Evolutionary conservation across 2,113 vertebrate species (phyloP).

Genomic region (Sinocyclocheilus anophthalmus): DNA sequence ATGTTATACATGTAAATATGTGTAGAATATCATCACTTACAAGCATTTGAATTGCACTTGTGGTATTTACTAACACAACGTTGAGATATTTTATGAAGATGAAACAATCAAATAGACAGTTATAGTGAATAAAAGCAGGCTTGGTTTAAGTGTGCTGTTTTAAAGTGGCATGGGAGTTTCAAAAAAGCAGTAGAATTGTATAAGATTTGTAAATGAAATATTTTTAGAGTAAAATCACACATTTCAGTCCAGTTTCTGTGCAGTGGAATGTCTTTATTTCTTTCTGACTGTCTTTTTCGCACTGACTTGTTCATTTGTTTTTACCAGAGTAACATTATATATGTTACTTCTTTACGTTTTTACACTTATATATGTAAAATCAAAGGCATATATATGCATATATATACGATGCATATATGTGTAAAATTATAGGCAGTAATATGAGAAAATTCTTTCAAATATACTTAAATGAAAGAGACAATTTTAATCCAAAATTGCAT

Average conservation of each 20-base stretch:
- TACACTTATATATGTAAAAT: not conserved
- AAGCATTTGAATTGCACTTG: conserved; percentile 20
- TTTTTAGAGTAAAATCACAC: conserved; percentile 24
- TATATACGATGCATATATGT: not conserved
- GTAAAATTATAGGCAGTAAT: not conserved
- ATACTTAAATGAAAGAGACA: no score
- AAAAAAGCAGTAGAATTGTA: not conserved
- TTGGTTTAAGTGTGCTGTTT: conserved; percentile 6
- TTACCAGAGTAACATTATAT: not conserved
- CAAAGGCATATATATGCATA: not conserved
- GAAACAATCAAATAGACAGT: conserved; percentile 21
- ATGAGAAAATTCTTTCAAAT: not conserved
- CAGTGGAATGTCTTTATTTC: not conserved
- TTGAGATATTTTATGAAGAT: conserved; percentile 13
- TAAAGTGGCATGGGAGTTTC: conserved; percentile 62
- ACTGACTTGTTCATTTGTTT: not conserved
- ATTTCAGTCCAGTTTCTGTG: not conserved
- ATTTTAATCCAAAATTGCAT: not conserved
- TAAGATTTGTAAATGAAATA: conserved; percentile 30
- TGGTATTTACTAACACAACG: conserved; percentile 26
- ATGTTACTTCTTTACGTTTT: not conserved
- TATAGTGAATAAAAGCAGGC: conserved; percentile 42
- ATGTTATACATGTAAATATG: conserved; percentile 39
- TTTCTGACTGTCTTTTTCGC: not conserved
- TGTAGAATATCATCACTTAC: conserved; percentile 32